Evolutionary conservation across 2,797 vertebrate species (phyloP).

Genomic region (Knipowitschia caucasica): DNA sequence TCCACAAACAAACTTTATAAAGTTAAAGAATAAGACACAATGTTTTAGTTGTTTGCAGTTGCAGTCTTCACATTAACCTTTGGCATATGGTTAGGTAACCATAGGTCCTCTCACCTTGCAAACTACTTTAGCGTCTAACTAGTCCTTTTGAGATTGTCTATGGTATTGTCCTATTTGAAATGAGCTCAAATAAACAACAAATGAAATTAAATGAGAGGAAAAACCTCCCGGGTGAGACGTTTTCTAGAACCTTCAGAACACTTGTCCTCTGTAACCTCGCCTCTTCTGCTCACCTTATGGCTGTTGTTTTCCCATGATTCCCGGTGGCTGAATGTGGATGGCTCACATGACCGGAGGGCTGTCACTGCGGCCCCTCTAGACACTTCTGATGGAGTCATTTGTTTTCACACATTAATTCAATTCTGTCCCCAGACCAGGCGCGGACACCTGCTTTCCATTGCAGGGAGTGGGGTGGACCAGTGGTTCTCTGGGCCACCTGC

Average conservation of each 20-base stretch:
- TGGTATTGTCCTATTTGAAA: too few species aligned
- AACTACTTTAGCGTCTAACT: too few species aligned
- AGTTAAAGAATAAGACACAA: too few species aligned
- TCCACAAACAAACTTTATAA: too few species aligned
- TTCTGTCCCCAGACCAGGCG: slow-evolving; percentile 74
- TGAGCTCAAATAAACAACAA: too few species aligned
- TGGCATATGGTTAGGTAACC: too few species aligned
- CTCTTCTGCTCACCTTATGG: slow-evolving; percentile 57
- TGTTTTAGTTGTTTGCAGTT: too few species aligned
- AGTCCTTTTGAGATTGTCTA: too few species aligned
- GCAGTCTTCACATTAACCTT: too few species aligned
- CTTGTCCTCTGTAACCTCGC: slow-evolving; percentile 49
- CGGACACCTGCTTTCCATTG: slow-evolving; percentile 80
- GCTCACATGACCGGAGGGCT: slow-evolving; percentile 66
- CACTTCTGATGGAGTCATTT: slow-evolving; percentile 78
- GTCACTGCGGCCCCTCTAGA: slow-evolving; percentile 69
- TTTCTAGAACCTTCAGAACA: slow-evolving; percentile 23
- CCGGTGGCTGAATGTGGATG: slow-evolving; percentile 52
- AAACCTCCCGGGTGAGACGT: too few species aligned
- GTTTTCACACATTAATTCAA: slow-evolving; percentile 81
- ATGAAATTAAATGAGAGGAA: too few species aligned
- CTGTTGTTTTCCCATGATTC: slow-evolving; percentile 69
- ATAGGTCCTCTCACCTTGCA: too few species aligned
- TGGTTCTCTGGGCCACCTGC: slow-evolving; percentile 70
- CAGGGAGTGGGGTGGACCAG: slow-evolving; percentile 14